phyloP scores from a whole-genome alignment of 2,797 vertebrate genomes.

The Micrastur ruficollis region DNA sequence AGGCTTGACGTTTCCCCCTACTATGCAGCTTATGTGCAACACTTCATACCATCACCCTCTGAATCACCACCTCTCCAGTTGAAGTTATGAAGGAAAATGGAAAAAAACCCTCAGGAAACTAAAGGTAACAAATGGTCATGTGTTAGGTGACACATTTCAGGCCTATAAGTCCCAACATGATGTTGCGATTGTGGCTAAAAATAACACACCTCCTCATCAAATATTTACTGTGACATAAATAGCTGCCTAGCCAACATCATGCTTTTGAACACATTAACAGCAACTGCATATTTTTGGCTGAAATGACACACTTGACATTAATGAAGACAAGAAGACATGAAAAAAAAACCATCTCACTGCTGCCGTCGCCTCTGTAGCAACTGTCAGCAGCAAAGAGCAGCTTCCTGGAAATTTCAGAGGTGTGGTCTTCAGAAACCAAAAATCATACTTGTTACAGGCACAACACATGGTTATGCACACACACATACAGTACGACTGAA shows the following conservation, averaged over 20 bases:
- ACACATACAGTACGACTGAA: background rate
- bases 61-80: background rate
- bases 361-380: background rate
- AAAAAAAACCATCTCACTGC: background rate
- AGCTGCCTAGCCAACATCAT: background rate
- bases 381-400: background rate
- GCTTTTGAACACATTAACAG: background rate
- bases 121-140: background rate
- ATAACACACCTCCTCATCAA: background rate
- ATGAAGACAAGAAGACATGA: background rate
- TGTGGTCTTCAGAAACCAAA: background rate
- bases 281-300: background rate
- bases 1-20: background rate
- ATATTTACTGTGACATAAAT: slow-evolving; percentile 43
- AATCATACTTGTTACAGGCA: background rate
- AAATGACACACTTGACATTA: slow-evolving; percentile 2
- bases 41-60: background rate
- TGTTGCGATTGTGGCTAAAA: slow-evolving; percentile 4
- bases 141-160: background rate
- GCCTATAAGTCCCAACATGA: background rate
- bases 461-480: background rate
- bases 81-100: background rate
- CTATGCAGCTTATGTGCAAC: background rate
- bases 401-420: background rate
- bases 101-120: background rate